These are phyloP conservation scores for Limulus polyphemus DNA, from an alignment of 2,888 invertebrate genomes.

Conservation along the genomic window DNA sequence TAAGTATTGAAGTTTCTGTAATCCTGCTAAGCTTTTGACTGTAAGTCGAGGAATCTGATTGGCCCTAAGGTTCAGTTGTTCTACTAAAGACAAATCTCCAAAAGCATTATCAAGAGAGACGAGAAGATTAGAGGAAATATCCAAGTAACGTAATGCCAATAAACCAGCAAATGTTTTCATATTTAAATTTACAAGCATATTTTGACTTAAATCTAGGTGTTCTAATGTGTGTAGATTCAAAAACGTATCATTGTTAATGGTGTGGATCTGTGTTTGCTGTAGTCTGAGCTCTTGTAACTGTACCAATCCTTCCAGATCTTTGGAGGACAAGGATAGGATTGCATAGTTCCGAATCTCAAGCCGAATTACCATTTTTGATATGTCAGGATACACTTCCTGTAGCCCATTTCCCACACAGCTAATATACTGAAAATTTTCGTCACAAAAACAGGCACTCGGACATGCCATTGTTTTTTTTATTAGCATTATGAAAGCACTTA, in stretches of 20 bases:
- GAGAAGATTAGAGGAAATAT: conserved; percentile 33
- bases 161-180: conserved; percentile 43
- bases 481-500: no score
- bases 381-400: conserved; percentile 23
- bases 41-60: conserved; percentile 28
- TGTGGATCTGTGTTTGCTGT: conserved; percentile 41
- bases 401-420: conserved; percentile 29
- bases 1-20: conserved; percentile 29
- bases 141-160: conserved; percentile 30
- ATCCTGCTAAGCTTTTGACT: conserved; percentile 26
- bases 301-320: conserved; percentile 12
- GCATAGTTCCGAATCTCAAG: conserved; percentile 28
- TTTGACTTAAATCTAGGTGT: conserved; percentile 57
- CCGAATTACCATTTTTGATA: conserved; percentile 24
- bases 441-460: conserved; percentile 29
- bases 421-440: conserved; percentile 26
- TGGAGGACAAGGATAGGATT: conserved; percentile 13
- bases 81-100: conserved; percentile 27
- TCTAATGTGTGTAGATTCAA: conserved; percentile 49
- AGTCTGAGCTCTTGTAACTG: conserved; percentile 29
- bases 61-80: conserved; percentile 30
- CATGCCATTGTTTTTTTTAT: conserved; percentile 11
- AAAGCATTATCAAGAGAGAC: conserved; percentile 31
- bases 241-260: conserved; percentile 48
- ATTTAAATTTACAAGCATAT: conserved; percentile 49